Percentiles rank a stretch among this genome's conserved stretches.
phyloP scores from a whole-genome alignment of 2,797 vertebrate genomes.

The Erethizon dorsatum region DNA sequence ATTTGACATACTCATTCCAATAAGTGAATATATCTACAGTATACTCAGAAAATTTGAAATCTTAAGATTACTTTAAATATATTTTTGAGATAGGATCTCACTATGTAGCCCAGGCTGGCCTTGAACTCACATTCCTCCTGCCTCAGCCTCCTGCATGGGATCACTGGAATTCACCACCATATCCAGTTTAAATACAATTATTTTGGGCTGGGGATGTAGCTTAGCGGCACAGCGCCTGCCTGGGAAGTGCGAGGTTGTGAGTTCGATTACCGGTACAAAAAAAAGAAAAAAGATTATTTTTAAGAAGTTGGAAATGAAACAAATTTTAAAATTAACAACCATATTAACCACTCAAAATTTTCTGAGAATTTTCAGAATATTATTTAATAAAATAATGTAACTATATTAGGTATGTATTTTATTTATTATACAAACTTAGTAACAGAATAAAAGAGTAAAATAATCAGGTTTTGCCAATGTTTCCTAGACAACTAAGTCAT shows the following conservation, averaged over 20 bases:
- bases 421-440: constrained; percentile 42
- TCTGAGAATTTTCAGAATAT: constrained; percentile 59
- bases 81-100: neutral
- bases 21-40: constrained; percentile 27
- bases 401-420: neutral
- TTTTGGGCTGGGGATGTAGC: neutral
- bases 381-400: constrained; percentile 45
- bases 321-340: constrained; percentile 39
- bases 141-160: neutral
- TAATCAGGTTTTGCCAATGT: constrained; percentile 39
- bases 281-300: constrained; percentile 42
- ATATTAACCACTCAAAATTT: constrained; percentile 59
- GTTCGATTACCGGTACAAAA: neutral
- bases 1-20: constrained; percentile 64
- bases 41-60: constrained; percentile 55
- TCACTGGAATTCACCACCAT: neutral
- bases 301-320: constrained; percentile 46
- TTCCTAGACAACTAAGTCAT: constrained; percentile 55
- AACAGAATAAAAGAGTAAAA: constrained; percentile 48
- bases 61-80: constrained; percentile 36
- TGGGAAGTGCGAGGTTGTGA: neutral
- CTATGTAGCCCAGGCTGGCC: neutral
- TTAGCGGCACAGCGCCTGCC: neutral
- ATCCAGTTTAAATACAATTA: neutral
- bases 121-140: neutral